Evolutionary conservation across 2,797 vertebrate species (phyloP).

Genomic region (Choloepus didactylus): DNA sequence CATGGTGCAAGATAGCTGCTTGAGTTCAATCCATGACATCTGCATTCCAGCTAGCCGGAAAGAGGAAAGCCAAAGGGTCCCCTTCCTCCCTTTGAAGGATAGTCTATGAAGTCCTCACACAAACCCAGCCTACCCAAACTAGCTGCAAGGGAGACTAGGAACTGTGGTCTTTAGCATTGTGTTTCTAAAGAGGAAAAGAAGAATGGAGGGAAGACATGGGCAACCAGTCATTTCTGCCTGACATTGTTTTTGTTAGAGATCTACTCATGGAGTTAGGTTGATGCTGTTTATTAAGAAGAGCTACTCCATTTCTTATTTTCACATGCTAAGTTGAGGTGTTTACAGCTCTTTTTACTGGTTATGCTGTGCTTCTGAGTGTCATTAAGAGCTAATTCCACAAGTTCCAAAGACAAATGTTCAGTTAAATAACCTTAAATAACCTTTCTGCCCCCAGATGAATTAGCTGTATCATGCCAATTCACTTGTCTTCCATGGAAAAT

Average conservation of each 20-base stretch:
- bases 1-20: not conserved
- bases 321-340: not conserved
- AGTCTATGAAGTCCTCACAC: not conserved
- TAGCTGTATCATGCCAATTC: not conserved
- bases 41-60: not conserved
- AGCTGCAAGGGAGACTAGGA: not conserved
- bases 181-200: not conserved
- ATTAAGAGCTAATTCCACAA: not conserved
- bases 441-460: not conserved
- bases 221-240: not conserved
- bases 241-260: not conserved
- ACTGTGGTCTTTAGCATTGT: not conserved
- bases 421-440: not conserved
- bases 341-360: not conserved
- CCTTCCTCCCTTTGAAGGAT: not conserved
- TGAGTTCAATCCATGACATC: not conserved
- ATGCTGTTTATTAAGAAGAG: not conserved
- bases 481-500: not conserved
- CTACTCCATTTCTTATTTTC: not conserved
- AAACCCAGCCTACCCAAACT: not conserved
- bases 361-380: not conserved
- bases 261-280: not conserved
- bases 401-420: not conserved
- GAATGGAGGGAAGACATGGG: not conserved
- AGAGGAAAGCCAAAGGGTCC: not conserved